Evolutionary conservation across 2,797 vertebrate species (phyloP).

Genomic region (Semaprochilodus insignis): DNA sequence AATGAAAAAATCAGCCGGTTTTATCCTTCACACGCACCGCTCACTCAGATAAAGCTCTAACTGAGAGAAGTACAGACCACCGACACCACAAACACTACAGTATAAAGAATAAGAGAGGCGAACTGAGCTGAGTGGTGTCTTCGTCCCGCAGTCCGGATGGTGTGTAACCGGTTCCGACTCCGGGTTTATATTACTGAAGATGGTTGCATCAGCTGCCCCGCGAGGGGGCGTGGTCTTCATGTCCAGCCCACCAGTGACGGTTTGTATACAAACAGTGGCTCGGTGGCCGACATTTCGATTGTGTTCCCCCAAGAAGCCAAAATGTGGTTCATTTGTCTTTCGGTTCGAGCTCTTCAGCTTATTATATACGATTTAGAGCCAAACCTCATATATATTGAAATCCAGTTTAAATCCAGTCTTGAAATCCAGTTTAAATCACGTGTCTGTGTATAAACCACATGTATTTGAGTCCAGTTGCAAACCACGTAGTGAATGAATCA

Average conservation of each 20-base stretch:
- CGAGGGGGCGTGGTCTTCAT: not conserved
- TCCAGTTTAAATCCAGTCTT: no score
- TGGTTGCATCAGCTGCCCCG: constrained; percentile 73
- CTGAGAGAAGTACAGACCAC: not conserved
- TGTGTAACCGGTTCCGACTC: constrained; percentile 26
- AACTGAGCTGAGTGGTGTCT: no score
- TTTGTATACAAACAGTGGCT: constrained; percentile 56
- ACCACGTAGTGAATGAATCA: no score
- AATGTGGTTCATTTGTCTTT: no score
- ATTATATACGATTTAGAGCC: no score
- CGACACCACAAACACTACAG: not conserved
- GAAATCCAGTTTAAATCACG: no score
- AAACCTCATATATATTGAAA: no score
- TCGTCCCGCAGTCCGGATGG: not conserved
- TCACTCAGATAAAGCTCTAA: not conserved
- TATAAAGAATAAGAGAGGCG: not conserved
- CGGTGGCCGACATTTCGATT: not conserved
- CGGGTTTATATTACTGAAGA: constrained; percentile 65
- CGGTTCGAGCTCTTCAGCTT: no score
- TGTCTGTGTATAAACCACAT: no score
- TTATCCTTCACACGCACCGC: constrained; percentile 9
- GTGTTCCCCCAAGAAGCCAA: no score
- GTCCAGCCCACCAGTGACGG: not conserved
- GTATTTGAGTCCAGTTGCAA: no score
- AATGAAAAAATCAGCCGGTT: not conserved